Evolutionary conservation across 2,113 vertebrate species (phyloP), one percentile per base, ranked within the genome.

Genomic region (Nothobranchius kuhntae): DNA sequence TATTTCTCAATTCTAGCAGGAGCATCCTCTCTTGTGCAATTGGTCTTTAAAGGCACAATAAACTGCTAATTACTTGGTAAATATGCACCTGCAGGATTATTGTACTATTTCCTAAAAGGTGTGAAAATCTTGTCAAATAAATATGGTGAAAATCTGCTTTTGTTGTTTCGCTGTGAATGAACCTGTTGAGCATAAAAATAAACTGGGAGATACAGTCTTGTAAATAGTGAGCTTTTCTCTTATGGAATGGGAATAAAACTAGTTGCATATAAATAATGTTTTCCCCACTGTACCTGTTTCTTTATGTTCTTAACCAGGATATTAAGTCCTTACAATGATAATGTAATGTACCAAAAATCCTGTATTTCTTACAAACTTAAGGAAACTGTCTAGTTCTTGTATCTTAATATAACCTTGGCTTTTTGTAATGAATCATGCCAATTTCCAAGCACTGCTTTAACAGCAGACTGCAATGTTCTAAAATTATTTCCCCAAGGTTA

Each of bases 81-180:
- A 40, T 40, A 1, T 40, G 38, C 38, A 40, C 38, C 3, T 40
- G 30, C 30, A 40, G 38, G 38, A 40, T 4, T 40, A 40, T 5
- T 40, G 38, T 40, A 40, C 1, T 30, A 30, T 30, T 30, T 30
- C 30, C 30, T 4, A 30, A 9, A 40, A 40, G 6, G 9, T 8
- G 9, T 8, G 9, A 7, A 40, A 40, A 40, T 9, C 38, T 9
- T 53, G 68, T 68, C 58, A 78, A 62, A 53, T 63, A 80, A 85
- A 81, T 57, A 83, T 81, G 72, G 76, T 66, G 71, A 76, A 61
- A 17, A 68, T 59, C 53, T 65, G 48, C 70, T 24, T 30, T 1
- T 68, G 55, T 65, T 38, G 69, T 68, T 53, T 71, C 12, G 64
- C 26, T 72, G 59, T 58, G 7, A 15, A 10, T 45, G 40, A 53